phyloP scores from a whole-genome alignment of 2,113 vertebrate genomes.

The Athene noctua region DNA sequence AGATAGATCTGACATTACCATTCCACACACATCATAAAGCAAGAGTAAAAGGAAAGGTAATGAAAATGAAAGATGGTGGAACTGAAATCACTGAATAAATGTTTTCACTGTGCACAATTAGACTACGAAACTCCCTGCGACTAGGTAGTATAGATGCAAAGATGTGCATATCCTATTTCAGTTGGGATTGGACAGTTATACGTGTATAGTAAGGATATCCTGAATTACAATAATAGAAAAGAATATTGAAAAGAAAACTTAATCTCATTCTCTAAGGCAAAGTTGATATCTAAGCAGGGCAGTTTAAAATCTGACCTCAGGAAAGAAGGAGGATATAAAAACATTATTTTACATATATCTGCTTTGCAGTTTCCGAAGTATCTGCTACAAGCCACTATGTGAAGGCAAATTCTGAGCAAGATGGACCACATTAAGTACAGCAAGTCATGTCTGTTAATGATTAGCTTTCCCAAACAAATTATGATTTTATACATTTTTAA shows the following conservation, averaged over 20 bases:
- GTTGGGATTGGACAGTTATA: neutral
- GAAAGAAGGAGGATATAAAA: neutral
- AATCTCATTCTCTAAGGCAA: neutral
- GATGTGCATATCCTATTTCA: neutral
- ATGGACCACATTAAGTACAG: neutral
- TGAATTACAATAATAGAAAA: neutral
- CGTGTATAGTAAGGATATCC: neutral
- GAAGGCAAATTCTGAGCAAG: neutral
- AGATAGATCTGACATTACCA: constrained; percentile 7
- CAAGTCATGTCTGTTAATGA: neutral
- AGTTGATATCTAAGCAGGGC: neutral
- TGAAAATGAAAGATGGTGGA: constrained; percentile 1
- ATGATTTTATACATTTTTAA: constrained; percentile 46
- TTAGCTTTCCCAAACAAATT: neutral
- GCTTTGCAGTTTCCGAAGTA: neutral
- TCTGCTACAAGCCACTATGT: neutral
- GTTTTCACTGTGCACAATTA: neutral
- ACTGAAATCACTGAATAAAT: neutral
- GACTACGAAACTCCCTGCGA: neutral
- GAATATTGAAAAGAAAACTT: neutral
- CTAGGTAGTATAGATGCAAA: neutral
- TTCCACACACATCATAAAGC: constrained; percentile 17
- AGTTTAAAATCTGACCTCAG: neutral
- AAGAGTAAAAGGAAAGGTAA: neutral
- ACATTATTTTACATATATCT: neutral